phyloP scores from a whole-genome alignment of 2,888 invertebrate genomes.

The Sussaba pulchella region DNA sequence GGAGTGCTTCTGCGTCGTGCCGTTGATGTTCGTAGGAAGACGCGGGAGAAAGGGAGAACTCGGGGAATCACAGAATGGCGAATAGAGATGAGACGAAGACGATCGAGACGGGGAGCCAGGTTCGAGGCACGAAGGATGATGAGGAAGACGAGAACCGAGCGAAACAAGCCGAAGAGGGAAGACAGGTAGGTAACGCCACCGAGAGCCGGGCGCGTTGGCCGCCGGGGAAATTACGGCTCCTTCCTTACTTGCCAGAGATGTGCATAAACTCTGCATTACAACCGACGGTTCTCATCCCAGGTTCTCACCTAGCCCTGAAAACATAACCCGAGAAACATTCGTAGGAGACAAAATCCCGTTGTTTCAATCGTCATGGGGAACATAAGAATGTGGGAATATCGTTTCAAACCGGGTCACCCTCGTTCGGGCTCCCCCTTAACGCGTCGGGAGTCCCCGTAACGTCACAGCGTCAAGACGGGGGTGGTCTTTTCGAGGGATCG shows the following conservation, averaged over 20 bases:
- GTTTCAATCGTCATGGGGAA: not conserved
- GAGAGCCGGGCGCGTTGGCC: conserved; percentile 80
- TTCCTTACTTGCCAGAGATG: conserved; percentile 82
- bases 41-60: conserved; percentile 50
- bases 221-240: conserved; percentile 84
- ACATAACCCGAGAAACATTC: not conserved
- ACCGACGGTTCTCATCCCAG: conserved; percentile 78
- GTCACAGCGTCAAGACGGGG: not conserved
- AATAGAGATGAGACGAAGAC: conserved; percentile 67
- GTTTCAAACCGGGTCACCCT: not conserved
- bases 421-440: not conserved
- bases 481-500: not conserved
- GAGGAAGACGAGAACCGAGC: conserved; percentile 72
- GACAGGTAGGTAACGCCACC: conserved; percentile 82
- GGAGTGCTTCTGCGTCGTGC: conserved; percentile 74
- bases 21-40: conserved; percentile 68
- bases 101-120: conserved; percentile 58
- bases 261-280: conserved; percentile 83
- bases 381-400: not conserved
- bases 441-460: not conserved
- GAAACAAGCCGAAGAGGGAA: conserved; percentile 71
- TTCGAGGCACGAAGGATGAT: conserved; percentile 59
- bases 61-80: conserved; percentile 49
- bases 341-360: not conserved
- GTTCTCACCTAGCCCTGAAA: not conserved